phyloP scores from a whole-genome alignment of 2,888 invertebrate genomes.

The Altica lythri region DNA sequence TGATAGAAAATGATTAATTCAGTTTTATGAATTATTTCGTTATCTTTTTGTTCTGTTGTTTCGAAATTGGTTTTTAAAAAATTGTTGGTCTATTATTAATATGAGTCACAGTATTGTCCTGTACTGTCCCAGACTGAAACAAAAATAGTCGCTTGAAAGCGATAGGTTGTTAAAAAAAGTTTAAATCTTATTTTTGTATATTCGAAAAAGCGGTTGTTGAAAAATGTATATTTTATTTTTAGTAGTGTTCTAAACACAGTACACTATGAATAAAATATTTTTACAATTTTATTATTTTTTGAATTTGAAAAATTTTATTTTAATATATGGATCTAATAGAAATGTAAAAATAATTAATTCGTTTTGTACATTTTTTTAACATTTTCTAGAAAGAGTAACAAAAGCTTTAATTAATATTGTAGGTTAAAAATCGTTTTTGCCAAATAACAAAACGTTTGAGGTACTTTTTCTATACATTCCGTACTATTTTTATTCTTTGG shows the following conservation, averaged over 20 bases:
- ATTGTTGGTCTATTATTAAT: not conserved
- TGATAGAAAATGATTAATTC: constrained; percentile 5
- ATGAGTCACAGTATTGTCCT: constrained; percentile 19
- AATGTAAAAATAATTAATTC: too few species aligned
- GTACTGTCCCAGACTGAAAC: constrained; percentile 45
- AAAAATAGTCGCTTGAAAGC: constrained; percentile 20
- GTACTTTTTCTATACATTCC: constrained; percentile 60
- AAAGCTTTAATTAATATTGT: constrained; percentile 55
- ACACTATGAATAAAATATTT: too few species aligned
- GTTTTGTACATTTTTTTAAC: constrained; percentile 44
- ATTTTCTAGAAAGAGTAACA: constrained; percentile 52
- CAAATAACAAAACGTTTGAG: constrained; percentile 57
- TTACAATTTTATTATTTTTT: too few species aligned
- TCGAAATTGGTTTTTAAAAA: not conserved
- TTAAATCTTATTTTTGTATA: constrained; percentile 55
- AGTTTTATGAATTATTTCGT: constrained; percentile 19
- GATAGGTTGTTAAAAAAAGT: constrained; percentile 36
- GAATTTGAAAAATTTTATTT: too few species aligned
- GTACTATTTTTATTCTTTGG: constrained; percentile 47
- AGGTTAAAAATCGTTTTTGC: constrained; percentile 53
- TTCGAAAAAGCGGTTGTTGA: constrained; percentile 48
- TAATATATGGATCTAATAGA: too few species aligned
- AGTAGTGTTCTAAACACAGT: constrained; percentile 48
- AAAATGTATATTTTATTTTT: constrained; percentile 53
- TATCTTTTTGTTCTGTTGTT: not conserved